Base-by-base conservation (phyloP, 1,140 invertebrate species). In the Brachionus rubens region DNA sequence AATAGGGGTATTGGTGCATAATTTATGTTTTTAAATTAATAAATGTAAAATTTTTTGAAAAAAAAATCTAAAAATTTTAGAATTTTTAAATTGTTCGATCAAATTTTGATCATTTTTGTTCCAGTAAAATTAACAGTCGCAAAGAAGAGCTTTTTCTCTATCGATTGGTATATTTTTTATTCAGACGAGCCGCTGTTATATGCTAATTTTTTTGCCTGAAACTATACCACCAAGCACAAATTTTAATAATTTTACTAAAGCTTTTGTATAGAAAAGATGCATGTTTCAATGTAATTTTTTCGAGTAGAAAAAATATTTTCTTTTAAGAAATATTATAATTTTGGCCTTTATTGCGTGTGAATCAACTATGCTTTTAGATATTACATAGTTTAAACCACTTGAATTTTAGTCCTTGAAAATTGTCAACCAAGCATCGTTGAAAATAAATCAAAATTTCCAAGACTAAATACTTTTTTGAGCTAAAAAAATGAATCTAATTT, bases 241-340 rank as follows among this genome's bases (percentile, higher is more conserved):
- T 65, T 65, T 28, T 65, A 21, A 7, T 26, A 26, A 46, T 43
- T 24, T 62, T 21, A 24, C 9, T 14, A 26, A 26, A 46, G 24
- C 4, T 26, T 65, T 65, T 12, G 2, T 41, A 65, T 65, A 19
- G 6, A 65, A 65, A 65, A 26, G 21, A 65, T 65, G 59, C 59
- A 65, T 65, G 40, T 65, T 65, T 65, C 54, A 59, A 59, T 59
- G 54, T 65, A 41, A 40, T 9, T 26, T 65, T 65, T 65, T 46
- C 24, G 59, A 65, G 36, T 65, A 26, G 43, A 26, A 46, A 46
- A 46, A 46, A 46, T 14, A 7, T 46, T 46, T 46, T 65, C 24
- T 43, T 46, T 65, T 24, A 24, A 43, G 40, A 65, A 65, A 65
- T 65, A 59, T 59, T 59, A 59, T 59, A 59, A 59, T 59, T 59